A percentile compares a stretch with the other conserved stretches of the same genome.
Evolutionary conservation across 2,888 invertebrate species (phyloP).

Genomic region (Drosophila conformis): DNA sequence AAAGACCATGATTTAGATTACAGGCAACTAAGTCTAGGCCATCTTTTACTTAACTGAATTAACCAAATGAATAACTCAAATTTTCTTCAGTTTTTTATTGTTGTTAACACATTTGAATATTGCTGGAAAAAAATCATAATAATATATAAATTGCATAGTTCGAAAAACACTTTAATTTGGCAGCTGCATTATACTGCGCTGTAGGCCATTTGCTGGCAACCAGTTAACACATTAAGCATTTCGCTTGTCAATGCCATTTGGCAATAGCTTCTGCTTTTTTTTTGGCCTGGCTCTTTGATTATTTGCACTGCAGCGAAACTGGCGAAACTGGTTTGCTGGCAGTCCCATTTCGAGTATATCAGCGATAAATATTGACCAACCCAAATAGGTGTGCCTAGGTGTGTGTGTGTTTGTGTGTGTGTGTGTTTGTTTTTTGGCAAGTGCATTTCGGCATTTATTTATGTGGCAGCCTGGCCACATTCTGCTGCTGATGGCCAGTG

Average conservation of each 20-base stretch:
- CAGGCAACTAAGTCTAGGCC: too few relatives aligned
- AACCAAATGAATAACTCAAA: too few relatives aligned
- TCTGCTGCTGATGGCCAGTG: constrained; percentile 45
- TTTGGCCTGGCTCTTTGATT: constrained; percentile 10
- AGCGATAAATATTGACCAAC: constrained; percentile 63
- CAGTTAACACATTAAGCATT: constrained; percentile 28
- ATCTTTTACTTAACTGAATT: too few relatives aligned
- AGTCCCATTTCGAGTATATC: constrained; percentile 39
- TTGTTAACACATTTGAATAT: neutral
- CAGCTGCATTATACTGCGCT: constrained; percentile 25
- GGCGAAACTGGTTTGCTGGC: constrained; percentile 38
- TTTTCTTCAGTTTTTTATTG: too few relatives aligned
- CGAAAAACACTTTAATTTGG: constrained; percentile 3
- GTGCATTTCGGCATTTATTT: constrained; percentile 75
- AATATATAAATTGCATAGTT: neutral
- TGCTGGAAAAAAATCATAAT: neutral
- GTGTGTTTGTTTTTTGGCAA: constrained; percentile 50
- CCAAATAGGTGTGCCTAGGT: constrained; percentile 52
- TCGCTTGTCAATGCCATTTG: constrained; percentile 41
- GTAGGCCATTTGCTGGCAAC: neutral
- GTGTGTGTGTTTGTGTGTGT: constrained; percentile 12
- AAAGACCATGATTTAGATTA: too few relatives aligned
- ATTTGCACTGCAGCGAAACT: constrained; percentile 38
- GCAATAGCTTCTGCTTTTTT: constrained; percentile 25
- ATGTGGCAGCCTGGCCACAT: constrained; percentile 58